phyloP scores from a whole-genome alignment of 2,113 vertebrate species.

The Brachionichthys hirsutus region DNA sequence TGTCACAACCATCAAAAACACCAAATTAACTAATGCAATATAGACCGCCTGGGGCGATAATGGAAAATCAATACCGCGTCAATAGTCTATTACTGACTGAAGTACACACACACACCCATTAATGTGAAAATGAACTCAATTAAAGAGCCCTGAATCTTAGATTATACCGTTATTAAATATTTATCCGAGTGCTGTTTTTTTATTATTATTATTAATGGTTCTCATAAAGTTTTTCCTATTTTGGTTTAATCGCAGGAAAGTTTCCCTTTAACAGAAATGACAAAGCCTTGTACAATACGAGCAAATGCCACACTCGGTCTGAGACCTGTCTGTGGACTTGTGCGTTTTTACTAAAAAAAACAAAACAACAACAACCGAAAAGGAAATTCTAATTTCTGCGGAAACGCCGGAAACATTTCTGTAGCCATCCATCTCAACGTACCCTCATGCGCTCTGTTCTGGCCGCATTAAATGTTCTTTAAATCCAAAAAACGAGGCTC shows the following conservation, averaged over 20 bases:
- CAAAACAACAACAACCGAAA: not conserved
- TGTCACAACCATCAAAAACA: conserved; percentile 3
- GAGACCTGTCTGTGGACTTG: conserved; percentile 11
- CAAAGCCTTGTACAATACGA: conserved; percentile 3
- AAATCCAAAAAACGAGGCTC: conserved; percentile 37
- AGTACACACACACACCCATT: conserved; percentile 25
- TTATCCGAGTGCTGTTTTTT: not conserved
- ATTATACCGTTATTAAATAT: not conserved
- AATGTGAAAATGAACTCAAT: conserved; percentile 26
- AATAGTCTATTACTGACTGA: conserved; percentile 8
- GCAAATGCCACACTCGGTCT: conserved; percentile 10
- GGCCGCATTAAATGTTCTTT: conserved; percentile 41
- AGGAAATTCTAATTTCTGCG: not conserved
- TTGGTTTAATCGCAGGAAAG: not conserved
- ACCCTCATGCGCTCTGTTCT: conserved; percentile 67
- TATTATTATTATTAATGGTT: not conserved
- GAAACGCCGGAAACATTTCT: too few relatives aligned
- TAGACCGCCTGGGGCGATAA: conserved; percentile 22
- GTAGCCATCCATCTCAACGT: conserved; percentile 18
- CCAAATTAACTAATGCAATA: conserved; percentile 10
- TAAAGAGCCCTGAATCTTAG: not conserved
- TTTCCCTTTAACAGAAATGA: conserved; percentile 10
- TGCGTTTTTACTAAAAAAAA: not conserved
- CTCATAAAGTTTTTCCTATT: not conserved
- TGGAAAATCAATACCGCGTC: conserved; percentile 52